phyloP scores from a whole-genome alignment of 2,888 invertebrate species.

The Eurytoma californica region DNA sequence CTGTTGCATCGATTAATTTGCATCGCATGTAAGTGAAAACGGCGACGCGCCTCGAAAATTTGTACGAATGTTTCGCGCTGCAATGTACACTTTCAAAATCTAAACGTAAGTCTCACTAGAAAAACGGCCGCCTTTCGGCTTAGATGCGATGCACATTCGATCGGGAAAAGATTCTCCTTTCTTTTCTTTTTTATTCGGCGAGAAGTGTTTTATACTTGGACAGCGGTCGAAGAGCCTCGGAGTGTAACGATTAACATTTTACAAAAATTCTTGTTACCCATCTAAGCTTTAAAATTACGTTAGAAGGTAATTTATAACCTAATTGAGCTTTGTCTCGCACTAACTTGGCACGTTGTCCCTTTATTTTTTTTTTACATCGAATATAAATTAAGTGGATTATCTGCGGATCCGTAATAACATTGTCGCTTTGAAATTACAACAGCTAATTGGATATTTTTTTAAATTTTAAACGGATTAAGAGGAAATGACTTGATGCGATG shows the following conservation, averaged over 20 bases:
- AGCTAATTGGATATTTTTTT: conserved; percentile 28
- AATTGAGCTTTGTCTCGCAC: conserved; percentile 10
- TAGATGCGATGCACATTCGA: neutral
- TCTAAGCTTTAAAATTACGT: conserved; percentile 30
- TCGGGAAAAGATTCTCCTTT: conserved; percentile 1
- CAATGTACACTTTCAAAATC: no score
- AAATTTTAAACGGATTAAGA: neutral
- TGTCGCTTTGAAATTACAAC: conserved; percentile 9
- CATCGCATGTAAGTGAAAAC: neutral
- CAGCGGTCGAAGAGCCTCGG: conserved; percentile 27
- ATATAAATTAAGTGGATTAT: neutral
- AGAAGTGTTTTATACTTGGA: neutral
- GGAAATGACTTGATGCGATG: no score
- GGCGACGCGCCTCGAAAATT: no score
- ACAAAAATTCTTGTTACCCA: conserved; percentile 16
- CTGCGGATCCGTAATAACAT: neutral
- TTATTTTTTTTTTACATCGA: neutral
- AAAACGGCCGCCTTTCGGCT: neutral
- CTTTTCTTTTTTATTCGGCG: conserved; percentile 20
- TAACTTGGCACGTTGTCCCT: conserved; percentile 1
- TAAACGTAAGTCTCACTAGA: neutral
- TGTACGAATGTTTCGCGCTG: no score
- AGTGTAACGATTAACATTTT: conserved; percentile 20
- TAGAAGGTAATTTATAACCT: conserved; percentile 9
- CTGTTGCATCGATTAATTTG: no score